Evolutionary conservation across 2,888 invertebrate genomes (phyloP).

Genomic region (Lasioglossum marginatum): DNA sequence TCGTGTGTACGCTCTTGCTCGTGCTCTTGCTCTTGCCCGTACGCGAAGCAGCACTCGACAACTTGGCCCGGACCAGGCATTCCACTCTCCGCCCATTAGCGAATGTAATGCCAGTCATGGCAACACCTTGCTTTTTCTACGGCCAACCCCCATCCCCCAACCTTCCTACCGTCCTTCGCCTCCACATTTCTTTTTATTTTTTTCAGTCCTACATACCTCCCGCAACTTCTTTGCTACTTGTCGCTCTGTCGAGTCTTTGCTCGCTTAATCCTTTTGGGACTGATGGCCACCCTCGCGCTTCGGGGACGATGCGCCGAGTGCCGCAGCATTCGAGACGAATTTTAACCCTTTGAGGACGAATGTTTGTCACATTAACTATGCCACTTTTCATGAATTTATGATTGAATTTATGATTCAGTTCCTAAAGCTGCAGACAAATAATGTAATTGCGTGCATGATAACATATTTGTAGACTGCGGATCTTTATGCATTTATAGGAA

Average conservation of each 20-base stretch:
- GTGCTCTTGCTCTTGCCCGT: conserved; percentile 24
- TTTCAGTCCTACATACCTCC: neutral
- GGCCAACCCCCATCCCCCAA: neutral
- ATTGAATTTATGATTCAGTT: no score
- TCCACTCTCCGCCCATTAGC: conserved; percentile 56
- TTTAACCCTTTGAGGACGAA: neutral
- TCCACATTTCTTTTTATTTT: neutral
- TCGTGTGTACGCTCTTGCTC: conserved; percentile 50
- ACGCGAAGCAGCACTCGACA: conserved; percentile 55
- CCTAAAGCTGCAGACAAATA: no score
- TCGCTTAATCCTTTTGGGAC: neutral
- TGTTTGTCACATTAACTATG: no score
- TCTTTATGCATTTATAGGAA: no score
- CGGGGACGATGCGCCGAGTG: neutral
- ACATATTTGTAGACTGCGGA: no score
- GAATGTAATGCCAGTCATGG: conserved; percentile 57
- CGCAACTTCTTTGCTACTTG: neutral
- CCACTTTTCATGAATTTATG: no score
- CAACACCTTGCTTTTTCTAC: conserved; percentile 52
- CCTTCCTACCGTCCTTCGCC: neutral
- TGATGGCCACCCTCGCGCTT: neutral
- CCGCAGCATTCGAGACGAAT: neutral
- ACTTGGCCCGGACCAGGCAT: conserved; percentile 52
- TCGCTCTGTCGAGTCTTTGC: neutral
- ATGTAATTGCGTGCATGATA: no score